Conservation (phyloP, 2,113 vertebrate species). For the Actenoides lindsayi region DNA sequence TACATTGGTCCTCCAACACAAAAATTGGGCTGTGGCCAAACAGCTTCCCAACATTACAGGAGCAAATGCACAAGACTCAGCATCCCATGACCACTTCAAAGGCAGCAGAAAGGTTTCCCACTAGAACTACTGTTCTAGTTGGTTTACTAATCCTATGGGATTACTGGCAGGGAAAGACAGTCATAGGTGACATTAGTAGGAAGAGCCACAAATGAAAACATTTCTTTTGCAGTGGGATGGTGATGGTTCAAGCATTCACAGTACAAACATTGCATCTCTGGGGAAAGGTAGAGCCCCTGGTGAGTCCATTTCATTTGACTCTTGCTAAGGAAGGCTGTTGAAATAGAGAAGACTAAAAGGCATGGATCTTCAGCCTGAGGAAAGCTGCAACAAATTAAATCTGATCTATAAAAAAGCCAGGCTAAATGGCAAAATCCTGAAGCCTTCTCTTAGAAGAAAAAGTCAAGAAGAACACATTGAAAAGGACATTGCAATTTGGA, state of each 20-base stretch:
- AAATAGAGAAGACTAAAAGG: not conserved
- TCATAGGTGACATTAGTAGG: not conserved
- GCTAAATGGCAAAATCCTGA: not conserved
- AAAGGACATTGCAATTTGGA: not conserved
- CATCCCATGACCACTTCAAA: not conserved
- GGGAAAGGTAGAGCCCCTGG: not conserved
- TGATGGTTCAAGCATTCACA: not conserved
- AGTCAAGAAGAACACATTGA: not conserved
- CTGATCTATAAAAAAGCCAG: not conserved
- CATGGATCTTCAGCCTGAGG: not conserved
- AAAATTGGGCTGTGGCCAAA: not conserved
- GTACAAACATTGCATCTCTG: not conserved
- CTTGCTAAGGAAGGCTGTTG: not conserved
- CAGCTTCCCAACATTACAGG: not conserved
- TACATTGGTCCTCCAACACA: not conserved
- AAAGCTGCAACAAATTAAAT: not conserved
- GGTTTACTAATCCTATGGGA: fast-evolving
- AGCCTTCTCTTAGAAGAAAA: not conserved
- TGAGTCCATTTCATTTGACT: not conserved
- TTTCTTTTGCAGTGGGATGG: not conserved
- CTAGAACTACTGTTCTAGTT: not conserved
- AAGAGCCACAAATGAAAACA: not conserved
- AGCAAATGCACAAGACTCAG: not conserved
- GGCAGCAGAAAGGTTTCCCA: not conserved
- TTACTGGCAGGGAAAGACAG: not conserved